Base-by-base conservation (phyloP, 2,113 vertebrate species). In the Campylorhamphus procurvoides region DNA sequence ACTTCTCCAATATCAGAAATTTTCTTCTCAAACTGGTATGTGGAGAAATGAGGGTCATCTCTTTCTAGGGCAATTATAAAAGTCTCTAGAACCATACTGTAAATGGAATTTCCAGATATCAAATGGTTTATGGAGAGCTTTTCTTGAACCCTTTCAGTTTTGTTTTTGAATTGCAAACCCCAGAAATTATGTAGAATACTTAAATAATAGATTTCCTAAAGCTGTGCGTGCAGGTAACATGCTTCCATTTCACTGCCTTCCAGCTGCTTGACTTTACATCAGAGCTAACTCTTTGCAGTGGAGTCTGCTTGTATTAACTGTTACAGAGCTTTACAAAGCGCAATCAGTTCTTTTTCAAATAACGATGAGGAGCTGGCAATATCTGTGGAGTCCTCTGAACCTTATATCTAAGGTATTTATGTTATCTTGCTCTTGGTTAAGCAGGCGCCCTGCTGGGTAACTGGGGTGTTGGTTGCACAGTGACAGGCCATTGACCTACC, bases 151-250 rank as follows among this genome's bases (percentile, higher is more conserved):
- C 59, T 87, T 76, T 67, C 0, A 0, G 9, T 67, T 94, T 80
- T 87, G 24, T 53, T 91, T 96, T 86, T 85, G 42, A 94, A 86
- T 68, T 63, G 39, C 42, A 81, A 94, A 66, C 59, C 8, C 10
- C 5, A 77, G 50, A 68, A 93, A 78, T 88, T 31, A 47, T 27
- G 50, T 71, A 77, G 75, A 92, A 56, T 90, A 60, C 93, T 91
- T 82, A 71, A 93, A 84, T 73, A 96, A 74, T 39, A 63, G 14
- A 37, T 88, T 80, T 91, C 33, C 14, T 88, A 56, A 91, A 83
- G 59, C 59, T 58, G 29, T 63, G 35, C 2, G 0, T 86, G 75
- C 49, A 77, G 83, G 33, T 56, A 81, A 42, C 35, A 11, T 0
- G 4, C 37, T 89, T 87, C 49, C 8, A 16, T 82, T 93, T 85